Base-by-base conservation (phyloP, 2,797 vertebrate species). In the Cossypha caffra region DNA sequence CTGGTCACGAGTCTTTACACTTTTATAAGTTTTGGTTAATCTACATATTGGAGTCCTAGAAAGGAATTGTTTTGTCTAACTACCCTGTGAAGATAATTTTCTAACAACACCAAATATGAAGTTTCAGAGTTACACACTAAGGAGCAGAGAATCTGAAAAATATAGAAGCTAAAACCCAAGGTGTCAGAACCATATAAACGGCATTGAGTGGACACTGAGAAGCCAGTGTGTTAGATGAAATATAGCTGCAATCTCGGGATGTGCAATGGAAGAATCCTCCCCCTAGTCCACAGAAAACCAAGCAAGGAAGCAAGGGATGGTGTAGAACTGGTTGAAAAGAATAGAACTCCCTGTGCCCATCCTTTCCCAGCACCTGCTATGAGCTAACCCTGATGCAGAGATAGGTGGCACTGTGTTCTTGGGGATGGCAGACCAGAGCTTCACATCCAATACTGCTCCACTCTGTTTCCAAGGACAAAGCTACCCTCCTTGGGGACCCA, bases 401-500 rank as follows among this genome's bases (percentile, higher is more conserved):
- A 5, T 85, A 95, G 95, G 74, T 95, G 93, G 88, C 93, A 92
- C 88, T 93, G 80, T 82, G 77, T 13, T 79, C 88, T 11, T 54
- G 93, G 55, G 67, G 37, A 90, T 85, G 57, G 38, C 59, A 19
- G 68, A n/a, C 1, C 33, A 21, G 64, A 52, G 18, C 54, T 57
- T 21, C 38, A 1, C 51, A 18, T 38, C 62, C 62, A 7, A 0
- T 3, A 18, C 18, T 1, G 9, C 16, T 2, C 14, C 54, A 10
- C 1, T 3, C 29, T 24, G 17, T 31, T 62, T 15, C 2, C 45
- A 58, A 33, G 50, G 51, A 3, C 16, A 21, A 25, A 43, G n/a
- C 20, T 35, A 5, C n/a, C 57, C 3, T 45, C 45, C 55, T 11
- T 25, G 15, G 38, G 20, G 18, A 43, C 9, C 29, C 20, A 54